Evolutionary conservation across 1,140 invertebrate genomes (phyloP), one percentile per base, ranked within the genome.

Genomic region (Trachymyrmex cornetzi): DNA sequence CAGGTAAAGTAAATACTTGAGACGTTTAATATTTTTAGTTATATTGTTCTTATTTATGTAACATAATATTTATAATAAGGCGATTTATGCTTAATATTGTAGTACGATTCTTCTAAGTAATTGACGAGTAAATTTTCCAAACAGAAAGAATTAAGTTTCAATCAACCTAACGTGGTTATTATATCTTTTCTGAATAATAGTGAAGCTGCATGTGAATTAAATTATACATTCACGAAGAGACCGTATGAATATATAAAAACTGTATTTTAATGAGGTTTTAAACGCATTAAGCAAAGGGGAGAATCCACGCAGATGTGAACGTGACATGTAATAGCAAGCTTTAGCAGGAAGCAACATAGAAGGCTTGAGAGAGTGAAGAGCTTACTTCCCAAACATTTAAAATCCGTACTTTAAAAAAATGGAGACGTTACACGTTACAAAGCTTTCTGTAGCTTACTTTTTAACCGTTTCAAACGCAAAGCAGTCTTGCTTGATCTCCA

Each of bases 361-460:
- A 75, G 53, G 14, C 30, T 75, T 59, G 50, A 34, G 50, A 34
- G 27, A 55, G 27, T 57, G 27, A 59, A 34, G 53, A 59, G 53
- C 30, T 57, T 75, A 57, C 11, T 75, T 75, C 27, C 27, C 34
- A 74, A 34, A 74, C 72, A 12, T 11, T 57, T 22, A 34, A 57
- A 75, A 75, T 38, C 72, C 27, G 22, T 38, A 75, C 38, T 38
- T 74, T 22, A 7, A 61, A 63, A 67, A 63, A 63, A 77, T 1
- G 16, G 19, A 64, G 34, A 44, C n/a, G 64, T 63, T 63, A 63
- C 57, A 77, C 4, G n/a, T 44, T 74, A 74, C 38, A 74, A 74
- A 53, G 71, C 24, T 61, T 77, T 24, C 27, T n/a, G 14, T 24
- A 63, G 16, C 12, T 48, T 48, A n/a, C 27, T 30, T 1, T 82